A percentile compares a stretch with the other conserved stretches of the same genome.
Conservation (phyloP, 2,797 vertebrate species). For the Poliocrania exsul region DNA sequence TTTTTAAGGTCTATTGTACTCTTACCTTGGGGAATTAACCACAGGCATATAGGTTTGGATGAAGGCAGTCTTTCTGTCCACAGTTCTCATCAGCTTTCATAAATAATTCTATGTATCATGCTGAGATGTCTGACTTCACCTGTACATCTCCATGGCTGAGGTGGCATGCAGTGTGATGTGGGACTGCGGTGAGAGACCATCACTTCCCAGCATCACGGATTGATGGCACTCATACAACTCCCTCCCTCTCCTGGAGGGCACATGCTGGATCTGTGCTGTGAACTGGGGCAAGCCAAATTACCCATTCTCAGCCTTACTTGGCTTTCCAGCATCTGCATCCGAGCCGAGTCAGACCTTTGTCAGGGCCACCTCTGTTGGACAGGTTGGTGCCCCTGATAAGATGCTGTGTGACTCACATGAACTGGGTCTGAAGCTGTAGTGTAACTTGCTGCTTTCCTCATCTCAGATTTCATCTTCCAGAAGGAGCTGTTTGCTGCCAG, state of each 20-base stretch:
- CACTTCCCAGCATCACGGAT: background rate
- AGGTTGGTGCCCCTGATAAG: background rate
- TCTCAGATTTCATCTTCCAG: conserved; percentile 47
- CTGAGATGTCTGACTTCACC: background rate
- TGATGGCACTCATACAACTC: background rate
- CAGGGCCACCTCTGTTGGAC: background rate
- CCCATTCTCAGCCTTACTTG: background rate
- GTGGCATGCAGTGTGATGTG: background rate
- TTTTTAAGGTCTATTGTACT: background rate
- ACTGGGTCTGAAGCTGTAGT: background rate
- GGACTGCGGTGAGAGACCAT: background rate
- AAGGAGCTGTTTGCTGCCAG: conserved; percentile 37
- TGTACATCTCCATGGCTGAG: fast-evolving
- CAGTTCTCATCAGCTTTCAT: background rate
- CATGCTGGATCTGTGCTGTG: background rate
- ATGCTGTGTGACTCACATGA: background rate
- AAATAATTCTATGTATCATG: background rate
- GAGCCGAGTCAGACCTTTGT: background rate
- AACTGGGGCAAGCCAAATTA: fast-evolving
- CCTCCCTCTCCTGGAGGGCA: background rate
- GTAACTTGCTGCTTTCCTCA: background rate
- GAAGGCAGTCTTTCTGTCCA: background rate
- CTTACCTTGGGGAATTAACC: background rate
- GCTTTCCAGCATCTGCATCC: background rate
- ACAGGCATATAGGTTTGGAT: background rate